Conservation (phyloP, 2,888 invertebrate genomes). For the Dioctria linearis region DNA sequence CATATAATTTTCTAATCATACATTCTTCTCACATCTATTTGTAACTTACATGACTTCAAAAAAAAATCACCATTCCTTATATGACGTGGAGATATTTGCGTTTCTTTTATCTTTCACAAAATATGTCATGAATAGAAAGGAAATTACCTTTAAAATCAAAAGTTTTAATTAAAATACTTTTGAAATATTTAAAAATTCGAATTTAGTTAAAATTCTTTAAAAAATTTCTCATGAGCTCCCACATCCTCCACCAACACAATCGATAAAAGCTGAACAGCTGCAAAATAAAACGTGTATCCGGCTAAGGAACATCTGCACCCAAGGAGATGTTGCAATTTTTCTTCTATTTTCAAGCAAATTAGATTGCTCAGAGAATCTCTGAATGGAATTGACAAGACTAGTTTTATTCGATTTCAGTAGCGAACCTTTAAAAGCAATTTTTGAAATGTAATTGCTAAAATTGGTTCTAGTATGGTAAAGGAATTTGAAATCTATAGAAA, state of each 20-base stretch:
- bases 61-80: too few species aligned
- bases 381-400: slow-evolving; percentile 34
- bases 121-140: neutral
- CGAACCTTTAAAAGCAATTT: slow-evolving; percentile 18
- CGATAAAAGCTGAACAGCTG: neutral
- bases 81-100: too few species aligned
- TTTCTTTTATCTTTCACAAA: too few species aligned
- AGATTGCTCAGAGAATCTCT: slow-evolving; percentile 22
- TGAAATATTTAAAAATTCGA: neutral
- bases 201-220: neutral
- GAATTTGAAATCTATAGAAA: neutral
- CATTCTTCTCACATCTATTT: too few species aligned
- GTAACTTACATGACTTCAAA: too few species aligned
- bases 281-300: slow-evolving; percentile 20
- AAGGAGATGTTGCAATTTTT: slow-evolving; percentile 19
- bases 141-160: too few species aligned
- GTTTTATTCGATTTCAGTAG: slow-evolving; percentile 23
- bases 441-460: slow-evolving; percentile 21
- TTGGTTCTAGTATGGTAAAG: slow-evolving; percentile 7
- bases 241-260: too few species aligned
- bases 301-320: slow-evolving; percentile 33
- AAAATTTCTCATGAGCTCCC: neutral
- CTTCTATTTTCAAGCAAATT: slow-evolving; percentile 25
- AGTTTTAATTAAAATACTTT: neutral
- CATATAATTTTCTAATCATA: too few species aligned